Evolutionary conservation across 2,888 invertebrate genomes (phyloP), one percentile per base, ranked within the genome.

Genomic region (Synergus itoensis): DNA sequence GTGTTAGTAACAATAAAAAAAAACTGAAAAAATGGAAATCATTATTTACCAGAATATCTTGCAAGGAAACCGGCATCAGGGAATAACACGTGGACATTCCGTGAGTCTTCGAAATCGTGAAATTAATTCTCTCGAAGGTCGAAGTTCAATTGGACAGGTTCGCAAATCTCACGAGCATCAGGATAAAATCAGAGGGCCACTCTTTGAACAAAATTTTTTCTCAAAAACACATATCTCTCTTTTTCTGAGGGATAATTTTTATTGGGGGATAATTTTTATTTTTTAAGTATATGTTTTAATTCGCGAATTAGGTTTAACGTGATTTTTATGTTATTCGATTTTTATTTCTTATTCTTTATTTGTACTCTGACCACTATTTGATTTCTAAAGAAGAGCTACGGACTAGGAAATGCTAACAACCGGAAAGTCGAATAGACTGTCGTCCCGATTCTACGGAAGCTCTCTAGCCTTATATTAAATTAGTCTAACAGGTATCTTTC

Each of bases 61-160:
- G 91, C 84, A 92, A 87, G 48, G 92, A 92, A 73, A 92, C 92
- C 84, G 91, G 92, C 91, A 92, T 92, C 87, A 92, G 88, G 81
- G 91, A 92, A 36, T 40, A 73, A 84, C 92, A 92, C 85, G 90
- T 91, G 84, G 91, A 90, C 91, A 91, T 91, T 81, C 87, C 85
- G 53, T 77, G 53, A 53, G 11, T 53, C 53, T 28, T n/a, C 28
- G 12, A 73, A 73, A 48, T 69, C 28, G 69, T 48, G 21, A 69
- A 69, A 69, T 16, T 48, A 73, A 73, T 73, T 73, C 28, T 73
- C 21, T 28, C 45, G 16, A 69, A 48, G 28, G 45, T 69, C 36
- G 69, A 69, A 9, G 14, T 48, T 48, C 48, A 69, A 53, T 69
- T 53, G 53, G 73, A 73, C 53, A 53, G 53, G 36, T 36, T 73